Evolutionary conservation across 2,797 vertebrate genomes (phyloP).

Genomic region (Lepus oiostolus): DNA sequence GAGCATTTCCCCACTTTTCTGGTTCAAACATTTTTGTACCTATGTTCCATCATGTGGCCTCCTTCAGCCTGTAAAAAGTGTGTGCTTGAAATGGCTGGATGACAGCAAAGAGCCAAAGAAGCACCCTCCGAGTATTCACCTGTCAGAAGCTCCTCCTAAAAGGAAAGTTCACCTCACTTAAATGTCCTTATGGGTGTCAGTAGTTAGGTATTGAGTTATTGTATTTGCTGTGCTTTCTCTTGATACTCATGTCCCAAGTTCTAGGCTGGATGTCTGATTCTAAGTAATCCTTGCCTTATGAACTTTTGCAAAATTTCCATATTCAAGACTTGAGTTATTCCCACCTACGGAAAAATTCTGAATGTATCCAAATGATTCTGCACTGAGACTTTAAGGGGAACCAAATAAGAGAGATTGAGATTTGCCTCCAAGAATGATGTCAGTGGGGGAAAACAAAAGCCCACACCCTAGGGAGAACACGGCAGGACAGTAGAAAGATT

Average conservation of each 20-base stretch:
- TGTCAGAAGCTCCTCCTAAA: neutral
- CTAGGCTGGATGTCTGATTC: neutral
- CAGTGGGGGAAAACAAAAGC: neutral
- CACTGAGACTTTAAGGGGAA: neutral
- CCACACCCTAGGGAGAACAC: neutral
- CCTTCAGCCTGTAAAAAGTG: neutral
- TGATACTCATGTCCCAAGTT: neutral
- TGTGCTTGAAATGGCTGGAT: neutral
- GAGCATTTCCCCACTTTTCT: neutral
- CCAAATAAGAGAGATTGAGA: neutral
- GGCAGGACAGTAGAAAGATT: neutral
- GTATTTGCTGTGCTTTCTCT: neutral
- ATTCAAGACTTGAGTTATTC: neutral
- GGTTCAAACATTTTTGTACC: neutral
- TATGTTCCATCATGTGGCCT: no score
- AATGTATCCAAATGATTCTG: neutral
- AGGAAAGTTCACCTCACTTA: neutral
- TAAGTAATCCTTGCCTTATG: neutral
- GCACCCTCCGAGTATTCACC: neutral
- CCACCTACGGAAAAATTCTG: neutral
- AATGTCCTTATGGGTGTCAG: neutral
- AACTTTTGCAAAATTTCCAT: constrained; percentile 21
- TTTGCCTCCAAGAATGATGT: neutral
- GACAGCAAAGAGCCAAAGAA: neutral
- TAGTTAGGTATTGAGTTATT: neutral